Percentiles rank a stretch among this genome's conserved stretches.
phyloP scores from a whole-genome alignment of 1,140 invertebrate species.

The Neomicropteryx cornuta region DNA sequence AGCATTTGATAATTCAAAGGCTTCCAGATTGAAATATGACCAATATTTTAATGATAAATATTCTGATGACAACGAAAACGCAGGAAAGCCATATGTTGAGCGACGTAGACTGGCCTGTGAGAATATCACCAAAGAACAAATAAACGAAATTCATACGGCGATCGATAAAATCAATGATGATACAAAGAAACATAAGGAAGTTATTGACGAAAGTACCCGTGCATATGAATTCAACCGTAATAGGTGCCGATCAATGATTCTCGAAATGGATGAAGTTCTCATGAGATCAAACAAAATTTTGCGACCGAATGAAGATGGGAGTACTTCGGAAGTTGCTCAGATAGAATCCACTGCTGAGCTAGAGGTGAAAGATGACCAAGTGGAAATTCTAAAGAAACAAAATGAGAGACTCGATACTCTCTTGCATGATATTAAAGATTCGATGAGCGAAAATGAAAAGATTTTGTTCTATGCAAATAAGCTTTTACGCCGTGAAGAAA shows the following conservation, averaged over 20 bases:
- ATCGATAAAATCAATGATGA: conserved; percentile 26
- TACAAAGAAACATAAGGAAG: conserved; percentile 26
- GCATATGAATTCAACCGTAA: conserved; percentile 25
- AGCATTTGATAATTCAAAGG: conserved; percentile 32
- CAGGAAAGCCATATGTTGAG: conserved; percentile 7
- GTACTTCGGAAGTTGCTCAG: conserved; percentile 1
- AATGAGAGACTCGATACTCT: conserved; percentile 26
- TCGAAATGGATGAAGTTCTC: conserved; percentile 32
- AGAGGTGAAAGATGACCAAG: not conserved
- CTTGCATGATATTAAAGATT: conserved; percentile 28
- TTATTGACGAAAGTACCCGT: conserved; percentile 25
- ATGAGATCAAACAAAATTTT: conserved; percentile 27
- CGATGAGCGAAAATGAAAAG: conserved; percentile 34
- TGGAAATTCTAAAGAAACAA: conserved; percentile 8
- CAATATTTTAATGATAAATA: conserved; percentile 13
- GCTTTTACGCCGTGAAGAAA: conserved; percentile 20
- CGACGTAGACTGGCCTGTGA: not conserved
- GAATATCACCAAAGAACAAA: conserved; percentile 13
- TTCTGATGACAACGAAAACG: conserved; percentile 10
- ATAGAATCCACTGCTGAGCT: not conserved
- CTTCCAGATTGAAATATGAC: conserved; percentile 30
- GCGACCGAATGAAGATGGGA: conserved; percentile 18
- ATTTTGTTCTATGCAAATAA: conserved; percentile 30
- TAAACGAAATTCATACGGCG: conserved; percentile 26
- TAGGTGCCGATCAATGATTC: conserved; percentile 28